Base-by-base conservation (phyloP, 2,888 invertebrate genomes). In the Strigamia crassipes region DNA sequence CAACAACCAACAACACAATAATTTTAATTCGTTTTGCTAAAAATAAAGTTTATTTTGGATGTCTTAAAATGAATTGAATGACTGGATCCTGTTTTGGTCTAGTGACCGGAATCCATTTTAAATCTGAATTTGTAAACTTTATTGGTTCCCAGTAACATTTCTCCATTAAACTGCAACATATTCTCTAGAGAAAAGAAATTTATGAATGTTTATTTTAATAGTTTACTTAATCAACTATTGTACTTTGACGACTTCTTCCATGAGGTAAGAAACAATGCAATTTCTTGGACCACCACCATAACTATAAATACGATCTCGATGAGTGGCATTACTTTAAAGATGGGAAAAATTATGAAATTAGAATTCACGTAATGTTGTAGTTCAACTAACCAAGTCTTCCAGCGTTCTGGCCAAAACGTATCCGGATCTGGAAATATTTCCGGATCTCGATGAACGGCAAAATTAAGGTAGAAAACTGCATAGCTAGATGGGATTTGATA, bases 351-450 rank as follows among this genome's bases (percentile, higher is more conserved):
- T 77, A 18, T 31, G 8, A 77, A 77, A 1, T 23, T n/a, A 2
- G n/a, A 34, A 5, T 6, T 15, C 0, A 31, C 38, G 9, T 6
- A 27, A 31, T n/a, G 27, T n/a, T 34, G 18, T 10, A 77, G 23
- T 34, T 1, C 23, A n/a, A 77, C 23, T 9, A 3, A 77, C 78
- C 78, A 77, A 10, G 78, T 77, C 31, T 77, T 77, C 78, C 78
- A 77, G 1, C 78, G 31, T n/a, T 77, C 78, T 15, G 78, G 78
- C 31, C 31, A 27, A 38, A 77, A 77, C 10, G 78, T 12, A n/a
- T 77, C 78, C 3, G 78, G 78, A 77, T 77, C 10, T n/a, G 78
- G 78, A 77, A 77, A 77, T n/a, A 77, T 77, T 9, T 38, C 38
- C 1, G 78, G 78, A 38, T 77, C 78, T 13, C 38, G 31, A 77